Conservation (phyloP, 2,888 invertebrate genomes). For the Aphodius granarius region DNA sequence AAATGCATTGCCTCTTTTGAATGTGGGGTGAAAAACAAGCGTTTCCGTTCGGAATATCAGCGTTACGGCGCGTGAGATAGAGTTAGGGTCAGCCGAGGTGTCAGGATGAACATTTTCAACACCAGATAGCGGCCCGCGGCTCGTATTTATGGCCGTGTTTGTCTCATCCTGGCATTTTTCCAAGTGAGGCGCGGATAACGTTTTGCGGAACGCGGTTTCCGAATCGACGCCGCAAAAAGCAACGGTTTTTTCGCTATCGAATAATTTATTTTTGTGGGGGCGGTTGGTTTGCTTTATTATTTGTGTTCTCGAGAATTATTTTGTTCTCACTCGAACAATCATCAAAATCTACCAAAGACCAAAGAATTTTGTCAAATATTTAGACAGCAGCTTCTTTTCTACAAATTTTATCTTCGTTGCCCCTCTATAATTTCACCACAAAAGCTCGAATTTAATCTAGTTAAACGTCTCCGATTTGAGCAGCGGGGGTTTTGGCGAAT, state of each 20-base stretch:
- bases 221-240: not conserved
- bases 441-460: not conserved
- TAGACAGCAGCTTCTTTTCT: no score
- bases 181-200: conserved; percentile 30
- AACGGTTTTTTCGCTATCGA: not conserved
- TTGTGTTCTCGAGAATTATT: no score
- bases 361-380: no score
- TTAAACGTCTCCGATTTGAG: not conserved
- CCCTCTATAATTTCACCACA: not conserved
- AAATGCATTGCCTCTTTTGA: not conserved
- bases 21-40: not conserved
- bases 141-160: conserved; percentile 48
- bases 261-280: not conserved
- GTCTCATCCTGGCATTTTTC: conserved; percentile 46
- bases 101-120: conserved; percentile 41
- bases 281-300: no score
- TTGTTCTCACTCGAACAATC: no score
- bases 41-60: not conserved
- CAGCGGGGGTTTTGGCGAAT: not conserved
- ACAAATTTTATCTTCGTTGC: no score
- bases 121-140: conserved; percentile 42
- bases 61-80: conserved; percentile 27
- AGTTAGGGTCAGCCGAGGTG: conserved; percentile 37
- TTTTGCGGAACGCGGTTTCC: not conserved
- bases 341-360: no score